Conservation (phyloP, 2,113 vertebrate genomes). For the Cyanistes caeruleus region DNA sequence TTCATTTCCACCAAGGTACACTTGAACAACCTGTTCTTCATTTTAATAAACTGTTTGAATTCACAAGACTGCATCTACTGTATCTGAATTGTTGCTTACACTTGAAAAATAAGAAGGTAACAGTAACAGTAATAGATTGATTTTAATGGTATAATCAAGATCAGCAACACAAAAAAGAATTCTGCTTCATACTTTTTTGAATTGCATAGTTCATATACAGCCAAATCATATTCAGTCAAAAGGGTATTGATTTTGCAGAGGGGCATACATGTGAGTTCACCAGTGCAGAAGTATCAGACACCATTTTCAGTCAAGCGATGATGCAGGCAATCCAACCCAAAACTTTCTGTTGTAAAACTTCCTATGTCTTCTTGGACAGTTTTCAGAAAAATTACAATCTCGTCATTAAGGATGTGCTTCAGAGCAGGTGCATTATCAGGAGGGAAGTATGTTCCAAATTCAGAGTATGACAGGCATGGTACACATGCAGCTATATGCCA, state of each 20-base stretch:
- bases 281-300: neutral
- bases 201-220: neutral
- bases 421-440: neutral
- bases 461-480: neutral
- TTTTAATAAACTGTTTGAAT: neutral
- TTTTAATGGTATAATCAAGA: constrained; percentile 7
- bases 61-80: neutral
- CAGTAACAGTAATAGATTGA: neutral
- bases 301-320: neutral
- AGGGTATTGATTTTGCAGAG: neutral
- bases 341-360: neutral
- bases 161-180: neutral
- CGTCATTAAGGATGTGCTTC: neutral
- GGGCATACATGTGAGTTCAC: neutral
- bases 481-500: neutral
- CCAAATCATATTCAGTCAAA: neutral
- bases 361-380: neutral
- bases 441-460: neutral
- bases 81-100: neutral
- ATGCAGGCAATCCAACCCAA: neutral
- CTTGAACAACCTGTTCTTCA: neutral
- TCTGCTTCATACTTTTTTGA: neutral
- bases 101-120: neutral
- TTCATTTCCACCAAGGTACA: neutral
- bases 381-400: neutral